A percentile compares a stretch with the other conserved stretches of the same genome.
These are phyloP conservation scores for Xyliphius kryptos DNA, from an alignment of 2,113 vertebrate species.

Conservation along the genomic window DNA sequence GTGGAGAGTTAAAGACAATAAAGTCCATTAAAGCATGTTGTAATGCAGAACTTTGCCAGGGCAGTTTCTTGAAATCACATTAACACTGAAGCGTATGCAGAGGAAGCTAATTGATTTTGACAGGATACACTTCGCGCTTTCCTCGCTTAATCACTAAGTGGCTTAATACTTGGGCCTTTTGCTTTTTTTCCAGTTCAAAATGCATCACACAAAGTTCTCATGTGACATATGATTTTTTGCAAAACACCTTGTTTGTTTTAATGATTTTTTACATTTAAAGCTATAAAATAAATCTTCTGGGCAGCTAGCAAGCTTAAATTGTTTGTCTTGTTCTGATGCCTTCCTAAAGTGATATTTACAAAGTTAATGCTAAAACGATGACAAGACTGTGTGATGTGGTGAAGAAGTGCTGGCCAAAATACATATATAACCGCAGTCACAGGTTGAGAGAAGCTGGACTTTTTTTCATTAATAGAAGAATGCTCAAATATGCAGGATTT, in stretches of 20 bases:
- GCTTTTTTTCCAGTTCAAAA: conserved; percentile 21
- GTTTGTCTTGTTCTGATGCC: conserved; percentile 8
- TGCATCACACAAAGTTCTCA: conserved; percentile 20
- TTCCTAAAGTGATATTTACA: conserved; percentile 32
- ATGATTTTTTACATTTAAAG: conserved; percentile 4
- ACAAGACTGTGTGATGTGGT: conserved; percentile 36
- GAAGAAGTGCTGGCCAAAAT: conserved; percentile 1
- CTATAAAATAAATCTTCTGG: conserved; percentile 10
- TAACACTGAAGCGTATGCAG: conserved; percentile 25
- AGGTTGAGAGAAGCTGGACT: too few relatives aligned
- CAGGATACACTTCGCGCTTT: conserved; percentile 25
- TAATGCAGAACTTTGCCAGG: conserved; percentile 34
- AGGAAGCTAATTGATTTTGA: conserved; percentile 41
- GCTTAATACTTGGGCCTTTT: conserved; percentile 10
- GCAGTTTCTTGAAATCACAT: conserved; percentile 40
- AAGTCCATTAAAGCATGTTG: conserved; percentile 39
- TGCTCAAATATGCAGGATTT: not conserved
- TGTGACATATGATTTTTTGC: conserved; percentile 28
- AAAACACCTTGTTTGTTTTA: conserved; percentile 8
- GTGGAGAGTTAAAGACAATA: conserved; percentile 28
- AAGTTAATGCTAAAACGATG: conserved; percentile 29
- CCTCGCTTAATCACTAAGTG: conserved; percentile 34
- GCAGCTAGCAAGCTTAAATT: not conserved
- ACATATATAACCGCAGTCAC: not conserved
- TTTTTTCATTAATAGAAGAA: conserved; percentile 2